Evolutionary conservation across 2,113 vertebrate genomes (phyloP), one percentile per base, ranked within the genome.

Genomic region (Anser brachyrhynchus): DNA sequence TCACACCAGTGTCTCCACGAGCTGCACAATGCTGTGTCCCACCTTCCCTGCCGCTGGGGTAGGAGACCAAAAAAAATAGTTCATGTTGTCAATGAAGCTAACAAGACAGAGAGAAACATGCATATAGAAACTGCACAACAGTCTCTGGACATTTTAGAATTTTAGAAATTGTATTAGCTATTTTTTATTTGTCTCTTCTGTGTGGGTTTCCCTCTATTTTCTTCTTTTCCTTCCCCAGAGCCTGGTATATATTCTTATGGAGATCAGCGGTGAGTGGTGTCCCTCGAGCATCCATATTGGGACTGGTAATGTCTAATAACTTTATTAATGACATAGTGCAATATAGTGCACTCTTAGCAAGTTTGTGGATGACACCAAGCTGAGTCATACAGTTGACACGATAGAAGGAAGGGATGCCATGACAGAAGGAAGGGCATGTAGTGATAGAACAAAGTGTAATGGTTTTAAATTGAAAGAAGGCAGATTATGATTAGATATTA

Each of bases 11-110:
- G 61, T 61, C 84, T 71, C 52, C 5, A 57, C n/a, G 21, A 76
- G 66, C 72, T 4, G 6, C 81, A 75, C 39, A 46, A 23, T 4
- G 4, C 20, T 10, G 6, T 0, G 2, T 29, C 49, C 0, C 26
- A 65, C 44, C 55, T 72, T 29, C 59, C n/a, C 44, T 65, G 65
- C 6, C 7, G 15, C 74, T n/a, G 66, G 6, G 75, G 31, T 19
- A 64, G 43, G 7, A 66, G 12, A 5, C 13, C 25, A 66, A 75
- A 25, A 37, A 49, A 62, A 81, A 57, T 6, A 35, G 9, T 51
- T 73, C 55, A 21, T 3, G 2, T 4, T 65, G 52, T 29, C 35
- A 81, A 33, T 14, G 41, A 91, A 80, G n/a, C 5, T 26, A 74
- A 65, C 28, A 82, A 46, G 39, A 26, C 9, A n/a, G 25, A 79